phyloP scores from a whole-genome alignment of 1,140 invertebrate species.

The Nixonia krombeini region DNA sequence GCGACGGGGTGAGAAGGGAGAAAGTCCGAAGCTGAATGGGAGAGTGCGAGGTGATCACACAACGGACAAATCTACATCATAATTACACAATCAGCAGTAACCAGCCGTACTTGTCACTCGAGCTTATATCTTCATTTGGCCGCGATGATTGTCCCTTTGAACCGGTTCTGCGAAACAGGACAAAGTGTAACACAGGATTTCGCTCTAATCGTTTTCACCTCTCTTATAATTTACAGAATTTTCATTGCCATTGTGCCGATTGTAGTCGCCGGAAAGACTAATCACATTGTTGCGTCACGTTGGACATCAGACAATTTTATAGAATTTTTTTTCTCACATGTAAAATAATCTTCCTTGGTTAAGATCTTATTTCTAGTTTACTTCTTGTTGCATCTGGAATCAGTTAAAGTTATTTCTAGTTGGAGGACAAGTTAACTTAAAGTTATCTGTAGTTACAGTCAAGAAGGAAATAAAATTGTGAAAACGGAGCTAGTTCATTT shows the following conservation, averaged over 20 bases:
- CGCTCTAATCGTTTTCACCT: constrained; percentile 41
- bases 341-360: too few relatives aligned
- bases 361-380: too few relatives aligned
- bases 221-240: constrained; percentile 28
- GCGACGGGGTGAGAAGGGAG: neutral
- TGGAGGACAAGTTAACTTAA: too few relatives aligned
- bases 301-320: neutral
- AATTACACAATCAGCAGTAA: constrained; percentile 44
- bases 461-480: too few relatives aligned
- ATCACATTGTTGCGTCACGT: neutral
- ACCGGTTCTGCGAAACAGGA: constrained; percentile 25
- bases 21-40: neutral
- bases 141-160: constrained; percentile 45
- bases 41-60: constrained; percentile 23
- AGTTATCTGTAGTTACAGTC: too few relatives aligned
- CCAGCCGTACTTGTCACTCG: constrained; percentile 38
- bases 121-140: constrained; percentile 42
- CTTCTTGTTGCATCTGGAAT: neutral
- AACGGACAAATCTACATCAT: constrained; percentile 31
- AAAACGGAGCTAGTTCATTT: too few relatives aligned
- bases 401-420: too few relatives aligned
- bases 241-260: constrained; percentile 34
- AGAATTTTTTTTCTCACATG: neutral
- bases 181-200: constrained; percentile 36
- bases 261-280: too few relatives aligned